phyloP scores from a whole-genome alignment of 1,140 invertebrate species.

The Hylyphantes graminicola region DNA sequence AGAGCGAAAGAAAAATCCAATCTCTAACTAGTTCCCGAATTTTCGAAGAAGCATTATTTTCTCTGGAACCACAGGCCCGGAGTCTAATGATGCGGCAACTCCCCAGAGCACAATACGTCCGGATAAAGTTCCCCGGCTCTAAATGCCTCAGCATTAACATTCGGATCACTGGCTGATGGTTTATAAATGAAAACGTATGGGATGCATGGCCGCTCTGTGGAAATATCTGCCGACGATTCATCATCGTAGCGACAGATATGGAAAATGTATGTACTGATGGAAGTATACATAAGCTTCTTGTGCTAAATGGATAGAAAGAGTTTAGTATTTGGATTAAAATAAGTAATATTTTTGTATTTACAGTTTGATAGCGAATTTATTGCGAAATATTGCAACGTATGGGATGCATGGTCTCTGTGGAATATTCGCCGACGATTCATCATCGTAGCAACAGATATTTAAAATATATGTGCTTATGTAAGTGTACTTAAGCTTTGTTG shows the following conservation, averaged over 20 bases:
- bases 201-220: neutral
- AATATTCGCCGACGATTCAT: too few species aligned
- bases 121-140: constrained; percentile 11
- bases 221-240: constrained; percentile 24
- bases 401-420: too few species aligned
- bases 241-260: constrained; percentile 15
- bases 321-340: too few species aligned
- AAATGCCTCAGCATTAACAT: constrained; percentile 46
- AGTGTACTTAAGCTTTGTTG: too few species aligned
- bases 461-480: too few species aligned
- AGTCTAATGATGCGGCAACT: constrained; percentile 41
- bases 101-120: constrained; percentile 30
- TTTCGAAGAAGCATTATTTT: constrained; percentile 39
- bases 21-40: constrained; percentile 15
- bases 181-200: constrained; percentile 52
- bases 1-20: neutral
- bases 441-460: too few species aligned
- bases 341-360: too few species aligned
- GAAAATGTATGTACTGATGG: constrained; percentile 2
- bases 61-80: neutral
- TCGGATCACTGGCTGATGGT: constrained; percentile 42
- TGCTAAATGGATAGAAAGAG: too few species aligned
- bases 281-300: too few species aligned
- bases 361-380: too few species aligned
- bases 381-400: too few species aligned